Base-by-base conservation (phyloP, 2,113 vertebrate genomes). In the Austrofundulus limnaeus region DNA sequence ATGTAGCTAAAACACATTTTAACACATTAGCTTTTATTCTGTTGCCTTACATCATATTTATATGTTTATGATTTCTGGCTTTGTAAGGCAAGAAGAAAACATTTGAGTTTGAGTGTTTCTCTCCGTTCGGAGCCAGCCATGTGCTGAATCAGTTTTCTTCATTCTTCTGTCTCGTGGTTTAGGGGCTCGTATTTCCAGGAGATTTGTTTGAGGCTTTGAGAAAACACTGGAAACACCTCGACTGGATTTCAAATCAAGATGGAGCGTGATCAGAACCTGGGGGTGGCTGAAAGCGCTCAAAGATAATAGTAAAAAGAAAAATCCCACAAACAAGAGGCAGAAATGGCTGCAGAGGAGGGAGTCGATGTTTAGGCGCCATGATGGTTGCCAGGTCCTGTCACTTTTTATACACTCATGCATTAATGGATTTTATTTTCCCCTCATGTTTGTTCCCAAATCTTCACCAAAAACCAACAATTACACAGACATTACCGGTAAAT, bases 211-310 rank as follows among this genome's bases (percentile, higher is more conserved):
- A 82, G 76, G 82, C 64, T 76, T 77, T 5, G 6, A 75, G 66
- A 56, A 81, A 83, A 88, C 72, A 73, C 74, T 77, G 73, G 76
- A 82, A 83, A 85, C 76, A 82, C 78, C 83, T 88, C 78, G 61
- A 77, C 66, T 81, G 85, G 81, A 85, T 85, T 72, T 85, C 37
- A 77, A 79, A 83, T 73, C 20, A 87, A 72, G 48, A 67, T 69
- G 63, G 70, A 68, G 67, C 34, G 58, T 73, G 52, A 85, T 87
- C 75, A 81, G 53, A 76, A 45, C 31, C 21, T 24, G 23, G 31
- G 10, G 31, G 60, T 47, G 60, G 13, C 39, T 28, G 24, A 83
- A 80, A 48, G n/a, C 55, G 64, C 80, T 69, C 50, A 74, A 81
- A 88, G 68, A 81, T 79, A 83, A 84, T 15, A 82, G 81, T 28